Conservation (phyloP, 92 coral and sea anemone species). For the Zoanthus solanderi region DNA sequence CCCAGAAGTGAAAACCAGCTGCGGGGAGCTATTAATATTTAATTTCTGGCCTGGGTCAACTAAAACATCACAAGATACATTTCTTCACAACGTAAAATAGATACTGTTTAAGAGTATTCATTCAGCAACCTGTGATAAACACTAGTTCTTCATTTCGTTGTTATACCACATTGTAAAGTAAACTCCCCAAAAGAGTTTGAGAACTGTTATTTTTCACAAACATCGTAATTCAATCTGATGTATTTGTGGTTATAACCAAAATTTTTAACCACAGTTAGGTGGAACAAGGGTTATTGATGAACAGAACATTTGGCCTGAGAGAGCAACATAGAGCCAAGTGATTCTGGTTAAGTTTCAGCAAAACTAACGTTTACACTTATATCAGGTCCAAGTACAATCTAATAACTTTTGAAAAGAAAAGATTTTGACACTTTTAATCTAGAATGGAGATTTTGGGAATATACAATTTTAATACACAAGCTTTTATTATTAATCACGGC, state of each 20-base stretch:
- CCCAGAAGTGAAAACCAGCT: conserved; percentile 17
- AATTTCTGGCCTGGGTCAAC: conserved; percentile 2
- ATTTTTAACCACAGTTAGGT: conserved; percentile 21
- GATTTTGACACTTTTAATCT: neutral
- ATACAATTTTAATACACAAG: neutral
- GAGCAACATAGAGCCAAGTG: neutral
- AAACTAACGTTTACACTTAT: neutral
- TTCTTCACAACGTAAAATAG: neutral
- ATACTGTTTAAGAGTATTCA: neutral
- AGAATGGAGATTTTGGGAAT: neutral
- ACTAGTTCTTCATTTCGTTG: neutral
- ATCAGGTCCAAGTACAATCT: neutral
- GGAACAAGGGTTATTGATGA: neutral
- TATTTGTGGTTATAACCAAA: conserved; percentile 6
- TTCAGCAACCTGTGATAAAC: neutral
- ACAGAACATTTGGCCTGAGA: neutral
- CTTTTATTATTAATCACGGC: neutral
- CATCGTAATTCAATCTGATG: conserved; percentile 13
- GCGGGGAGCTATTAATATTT: conserved; percentile 42
- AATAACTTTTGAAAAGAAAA: neutral
- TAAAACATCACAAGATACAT: conserved; percentile 5
- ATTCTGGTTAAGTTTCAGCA: neutral
- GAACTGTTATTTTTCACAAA: conserved; percentile 1
- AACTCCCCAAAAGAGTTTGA: neutral
- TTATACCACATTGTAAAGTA: neutral